Conservation (phyloP, 2,888 invertebrate genomes). For the Mimas tiliae region DNA sequence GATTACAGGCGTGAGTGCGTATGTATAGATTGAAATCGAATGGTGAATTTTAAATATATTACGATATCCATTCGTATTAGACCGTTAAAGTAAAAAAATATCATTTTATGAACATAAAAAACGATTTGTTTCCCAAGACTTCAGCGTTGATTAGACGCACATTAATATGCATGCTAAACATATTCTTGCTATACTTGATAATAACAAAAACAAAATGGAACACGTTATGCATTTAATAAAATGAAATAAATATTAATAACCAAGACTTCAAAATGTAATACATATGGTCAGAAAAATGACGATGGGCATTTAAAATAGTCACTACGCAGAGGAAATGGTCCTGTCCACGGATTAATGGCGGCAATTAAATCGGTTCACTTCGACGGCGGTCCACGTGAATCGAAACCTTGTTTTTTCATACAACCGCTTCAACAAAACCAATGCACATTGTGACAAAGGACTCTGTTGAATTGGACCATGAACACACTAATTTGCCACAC, state of each 20-base stretch:
- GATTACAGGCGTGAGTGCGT: too few species aligned
- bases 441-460: constrained; percentile 34
- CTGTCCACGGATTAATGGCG: constrained; percentile 63
- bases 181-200: too few species aligned
- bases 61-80: too few species aligned
- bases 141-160: neutral
- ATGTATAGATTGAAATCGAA: too few species aligned
- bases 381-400: constrained; percentile 37
- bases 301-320: constrained; percentile 43
- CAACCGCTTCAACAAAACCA: constrained; percentile 31
- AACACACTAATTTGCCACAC: too few species aligned
- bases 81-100: too few species aligned
- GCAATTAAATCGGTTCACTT: constrained; percentile 69
- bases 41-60: too few species aligned
- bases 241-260: constrained; percentile 21
- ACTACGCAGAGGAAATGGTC: constrained; percentile 52
- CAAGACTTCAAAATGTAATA: constrained; percentile 22
- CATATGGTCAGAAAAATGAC: constrained; percentile 44
- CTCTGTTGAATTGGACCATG: neutral
- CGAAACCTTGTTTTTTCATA: constrained; percentile 40
- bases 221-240: neutral
- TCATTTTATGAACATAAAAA: too few species aligned
- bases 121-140: too few species aligned
- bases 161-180: too few species aligned
- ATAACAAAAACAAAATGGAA: neutral